A percentile compares a stretch with the other conserved stretches of the same genome.
Evolutionary conservation across 2,113 vertebrate genomes (phyloP).

Genomic region (Triplophysa siluroides): DNA sequence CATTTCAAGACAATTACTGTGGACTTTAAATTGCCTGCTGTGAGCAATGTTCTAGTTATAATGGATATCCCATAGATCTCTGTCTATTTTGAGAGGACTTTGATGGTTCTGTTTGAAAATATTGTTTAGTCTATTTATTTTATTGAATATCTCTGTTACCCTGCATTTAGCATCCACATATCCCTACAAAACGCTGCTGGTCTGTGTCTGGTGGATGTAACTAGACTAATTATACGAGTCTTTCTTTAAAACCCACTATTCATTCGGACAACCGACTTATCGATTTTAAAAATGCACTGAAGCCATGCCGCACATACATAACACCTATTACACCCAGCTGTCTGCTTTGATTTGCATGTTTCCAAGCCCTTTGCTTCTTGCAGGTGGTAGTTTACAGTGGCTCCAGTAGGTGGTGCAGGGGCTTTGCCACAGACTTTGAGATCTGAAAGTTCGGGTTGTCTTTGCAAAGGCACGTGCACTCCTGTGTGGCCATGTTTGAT

Average conservation of each 20-base stretch:
- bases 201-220: background rate
- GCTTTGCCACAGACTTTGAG: background rate
- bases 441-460: background rate
- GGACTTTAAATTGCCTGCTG: background rate
- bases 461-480: background rate
- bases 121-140: too few species aligned
- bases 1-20: background rate
- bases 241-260: background rate
- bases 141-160: background rate
- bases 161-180: background rate
- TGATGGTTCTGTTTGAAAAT: background rate
- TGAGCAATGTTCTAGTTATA: background rate
- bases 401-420: slow-evolving; percentile 41
- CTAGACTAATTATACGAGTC: background rate
- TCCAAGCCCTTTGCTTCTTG: background rate
- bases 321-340: background rate
- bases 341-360: background rate
- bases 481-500: slow-evolving; percentile 17
- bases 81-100: too few species aligned
- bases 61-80: too few species aligned
- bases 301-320: background rate
- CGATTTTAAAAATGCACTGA: background rate
- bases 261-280: background rate
- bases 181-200: background rate
- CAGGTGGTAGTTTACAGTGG: background rate